Conservation (phyloP, 2,888 invertebrate genomes). For the Epinotia demarniana region DNA sequence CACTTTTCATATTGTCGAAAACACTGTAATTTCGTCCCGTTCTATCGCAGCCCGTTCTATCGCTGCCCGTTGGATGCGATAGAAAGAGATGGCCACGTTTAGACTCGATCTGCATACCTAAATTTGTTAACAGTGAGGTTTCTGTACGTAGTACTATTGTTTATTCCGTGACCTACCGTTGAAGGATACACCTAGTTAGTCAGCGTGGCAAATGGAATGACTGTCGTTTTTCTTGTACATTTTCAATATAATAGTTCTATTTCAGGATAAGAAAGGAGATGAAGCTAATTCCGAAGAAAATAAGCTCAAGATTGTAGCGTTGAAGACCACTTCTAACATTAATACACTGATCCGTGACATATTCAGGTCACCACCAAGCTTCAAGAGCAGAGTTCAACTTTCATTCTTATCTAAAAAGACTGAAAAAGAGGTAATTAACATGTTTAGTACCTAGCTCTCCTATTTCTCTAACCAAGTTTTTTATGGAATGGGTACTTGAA, state of each 20-base stretch:
- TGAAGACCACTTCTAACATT: slow-evolving; percentile 96
- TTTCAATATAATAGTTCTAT: slow-evolving; percentile 37
- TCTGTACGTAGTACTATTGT: too few species aligned
- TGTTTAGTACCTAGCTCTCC: background rate
- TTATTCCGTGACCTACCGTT: too few species aligned
- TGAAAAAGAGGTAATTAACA: slow-evolving; percentile 70
- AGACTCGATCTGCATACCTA: too few species aligned
- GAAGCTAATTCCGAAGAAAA: slow-evolving; percentile 92
- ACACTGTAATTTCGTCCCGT: too few species aligned
- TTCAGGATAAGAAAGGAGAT: slow-evolving; percentile 88
- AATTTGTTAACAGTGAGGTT: too few species aligned
- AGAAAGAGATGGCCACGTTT: too few species aligned
- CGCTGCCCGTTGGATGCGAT: too few species aligned
- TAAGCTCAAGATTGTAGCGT: slow-evolving; percentile 90
- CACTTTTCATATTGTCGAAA: too few species aligned
- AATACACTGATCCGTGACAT: slow-evolving; percentile 96
- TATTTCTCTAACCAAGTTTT: background rate
- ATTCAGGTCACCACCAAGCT: slow-evolving; percentile 97
- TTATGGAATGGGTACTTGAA: background rate
- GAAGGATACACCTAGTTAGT: background rate
- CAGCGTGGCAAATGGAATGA: background rate
- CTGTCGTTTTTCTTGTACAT: background rate
- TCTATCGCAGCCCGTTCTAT: too few species aligned
- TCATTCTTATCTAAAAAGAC: slow-evolving; percentile 85
- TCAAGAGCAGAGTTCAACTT: slow-evolving; percentile 91